Evolutionary conservation across 2,797 vertebrate genomes (phyloP).

Genomic region (Melanogrammus aeglefinus): DNA sequence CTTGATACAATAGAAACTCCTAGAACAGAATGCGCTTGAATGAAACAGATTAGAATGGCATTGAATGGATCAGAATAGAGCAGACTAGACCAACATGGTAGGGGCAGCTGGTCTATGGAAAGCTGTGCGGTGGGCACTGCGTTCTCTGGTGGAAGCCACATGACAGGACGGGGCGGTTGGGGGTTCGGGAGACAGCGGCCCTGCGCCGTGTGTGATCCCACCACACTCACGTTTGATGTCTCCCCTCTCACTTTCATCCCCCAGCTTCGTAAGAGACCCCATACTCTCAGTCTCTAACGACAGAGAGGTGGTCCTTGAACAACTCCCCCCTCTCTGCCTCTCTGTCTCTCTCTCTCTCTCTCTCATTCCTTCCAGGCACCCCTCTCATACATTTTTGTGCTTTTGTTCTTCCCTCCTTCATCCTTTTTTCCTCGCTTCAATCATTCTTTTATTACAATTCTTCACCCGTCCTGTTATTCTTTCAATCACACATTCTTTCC

Average conservation of each 20-base stretch:
- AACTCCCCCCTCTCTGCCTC: not conserved
- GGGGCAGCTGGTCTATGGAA: constrained; percentile 64
- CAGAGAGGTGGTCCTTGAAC: constrained; percentile 17
- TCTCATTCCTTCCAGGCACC: not conserved
- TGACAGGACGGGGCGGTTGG: constrained; percentile 65
- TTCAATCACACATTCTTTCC: not conserved
- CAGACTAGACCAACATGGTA: too few species aligned
- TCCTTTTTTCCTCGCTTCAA: not conserved
- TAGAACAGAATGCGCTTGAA: not conserved
- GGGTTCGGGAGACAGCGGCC: constrained; percentile 65
- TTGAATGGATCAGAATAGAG: not conserved
- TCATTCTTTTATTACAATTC: not conserved
- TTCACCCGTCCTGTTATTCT: not conserved
- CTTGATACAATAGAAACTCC: not conserved
- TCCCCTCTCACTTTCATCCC: constrained; percentile 57
- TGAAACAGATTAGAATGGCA: not conserved
- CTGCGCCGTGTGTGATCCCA: constrained; percentile 70
- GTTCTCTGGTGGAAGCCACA: constrained; percentile 72
- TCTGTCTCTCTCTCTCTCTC: not conserved
- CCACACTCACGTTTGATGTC: constrained; percentile 69
- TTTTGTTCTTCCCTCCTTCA: not conserved
- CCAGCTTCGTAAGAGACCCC: constrained; percentile 48
- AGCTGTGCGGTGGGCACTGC: constrained; percentile 59
- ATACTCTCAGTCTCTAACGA: constrained; percentile 52
- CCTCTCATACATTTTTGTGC: not conserved